Evolutionary conservation across 2,797 vertebrate genomes (phyloP).

Genomic region (Loriculus beryllinus): DNA sequence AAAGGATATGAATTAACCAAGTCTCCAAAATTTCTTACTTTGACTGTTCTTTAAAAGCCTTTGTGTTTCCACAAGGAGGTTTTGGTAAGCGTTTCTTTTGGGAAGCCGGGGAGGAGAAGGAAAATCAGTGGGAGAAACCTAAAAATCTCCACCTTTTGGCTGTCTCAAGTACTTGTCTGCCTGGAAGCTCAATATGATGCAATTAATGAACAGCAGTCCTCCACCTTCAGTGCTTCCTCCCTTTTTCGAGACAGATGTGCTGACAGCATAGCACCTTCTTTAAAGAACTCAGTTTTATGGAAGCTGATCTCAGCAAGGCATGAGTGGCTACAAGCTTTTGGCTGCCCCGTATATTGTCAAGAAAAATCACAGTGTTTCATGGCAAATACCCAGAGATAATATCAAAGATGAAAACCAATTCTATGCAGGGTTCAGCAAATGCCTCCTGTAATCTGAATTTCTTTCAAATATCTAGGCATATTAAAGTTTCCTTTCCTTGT

Average conservation of each 20-base stretch:
- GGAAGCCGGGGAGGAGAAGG: background rate
- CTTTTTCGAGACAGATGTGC: conserved; percentile 61
- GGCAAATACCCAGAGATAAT: background rate
- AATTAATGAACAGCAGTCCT: conserved; percentile 63
- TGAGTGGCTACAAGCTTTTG: background rate
- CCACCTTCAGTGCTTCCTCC: conserved; percentile 40
- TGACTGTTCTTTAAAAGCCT: background rate
- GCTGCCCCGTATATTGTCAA: background rate
- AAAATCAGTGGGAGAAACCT: background rate
- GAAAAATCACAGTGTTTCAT: background rate
- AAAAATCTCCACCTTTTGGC: conserved; percentile 70
- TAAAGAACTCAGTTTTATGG: conserved; percentile 63
- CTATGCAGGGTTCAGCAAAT: background rate
- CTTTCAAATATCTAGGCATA: background rate
- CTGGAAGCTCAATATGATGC: conserved; percentile 64
- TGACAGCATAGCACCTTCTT: conserved; percentile 61
- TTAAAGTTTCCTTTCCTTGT: background rate
- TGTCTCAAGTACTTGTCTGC: conserved; percentile 63
- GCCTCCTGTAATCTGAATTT: background rate
- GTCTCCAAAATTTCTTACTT: background rate
- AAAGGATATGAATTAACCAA: background rate
- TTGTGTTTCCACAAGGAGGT: background rate
- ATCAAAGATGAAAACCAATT: background rate
- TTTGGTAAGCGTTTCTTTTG: background rate
- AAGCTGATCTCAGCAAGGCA: conserved; percentile 31